These are phyloP conservation scores for Drosophila auraria DNA, from an alignment of 1,140 invertebrate genomes.

Conservation along the genomic window DNA sequence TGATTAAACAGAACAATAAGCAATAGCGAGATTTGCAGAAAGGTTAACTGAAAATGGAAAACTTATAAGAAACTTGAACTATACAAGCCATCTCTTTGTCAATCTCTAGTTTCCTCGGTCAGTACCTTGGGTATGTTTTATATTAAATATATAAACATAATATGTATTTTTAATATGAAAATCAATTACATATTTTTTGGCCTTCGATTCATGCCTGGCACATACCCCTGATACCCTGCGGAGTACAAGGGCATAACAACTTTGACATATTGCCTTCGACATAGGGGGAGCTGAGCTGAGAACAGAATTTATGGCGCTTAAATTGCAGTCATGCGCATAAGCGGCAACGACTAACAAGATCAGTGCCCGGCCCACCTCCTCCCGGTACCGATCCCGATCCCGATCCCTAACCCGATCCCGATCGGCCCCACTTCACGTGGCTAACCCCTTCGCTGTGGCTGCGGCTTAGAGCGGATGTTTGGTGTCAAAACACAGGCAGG, in stretches of 20 bases:
- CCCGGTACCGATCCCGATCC: background rate
- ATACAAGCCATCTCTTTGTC: too few species aligned
- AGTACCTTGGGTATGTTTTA: too few species aligned
- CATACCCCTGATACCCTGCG: slow-evolving; percentile 27
- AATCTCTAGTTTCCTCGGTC: too few species aligned
- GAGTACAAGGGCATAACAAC: slow-evolving; percentile 33
- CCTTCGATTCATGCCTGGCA: background rate
- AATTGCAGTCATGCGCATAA: slow-evolving; percentile 81
- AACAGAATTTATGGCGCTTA: slow-evolving; percentile 79
- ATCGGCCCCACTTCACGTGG: background rate
- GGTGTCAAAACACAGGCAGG: slow-evolving; percentile 72
- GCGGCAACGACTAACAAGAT: slow-evolving; percentile 75
- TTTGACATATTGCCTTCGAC: slow-evolving; percentile 72
- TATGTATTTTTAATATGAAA: too few species aligned
- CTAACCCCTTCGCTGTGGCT: slow-evolving; percentile 43
- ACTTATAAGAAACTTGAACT: too few species aligned
- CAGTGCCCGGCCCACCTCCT: slow-evolving; percentile 20
- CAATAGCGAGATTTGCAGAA: too few species aligned
- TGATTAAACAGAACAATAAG: too few species aligned
- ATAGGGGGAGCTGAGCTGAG: slow-evolving; percentile 39
- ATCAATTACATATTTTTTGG: too few species aligned
- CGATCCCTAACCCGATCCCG: background rate
- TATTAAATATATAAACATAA: too few species aligned
- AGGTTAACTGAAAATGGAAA: too few species aligned
- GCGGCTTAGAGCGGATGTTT: slow-evolving; percentile 78